phyloP scores from a whole-genome alignment of 37 sponge, comb jelly and placozoan genomes.

The Beroe ovata region DNA sequence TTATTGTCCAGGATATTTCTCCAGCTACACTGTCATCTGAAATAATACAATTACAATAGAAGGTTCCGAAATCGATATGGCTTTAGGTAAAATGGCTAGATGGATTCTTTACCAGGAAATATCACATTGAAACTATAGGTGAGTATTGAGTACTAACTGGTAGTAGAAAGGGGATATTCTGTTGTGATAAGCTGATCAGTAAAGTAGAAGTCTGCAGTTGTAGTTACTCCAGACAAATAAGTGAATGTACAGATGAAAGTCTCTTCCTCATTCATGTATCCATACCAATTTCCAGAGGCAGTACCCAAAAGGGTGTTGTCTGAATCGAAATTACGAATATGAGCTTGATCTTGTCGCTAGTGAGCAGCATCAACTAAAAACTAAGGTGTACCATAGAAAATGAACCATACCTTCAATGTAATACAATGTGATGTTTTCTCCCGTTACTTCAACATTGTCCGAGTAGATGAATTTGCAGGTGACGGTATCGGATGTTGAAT shows the following conservation, averaged over 20 bases:
- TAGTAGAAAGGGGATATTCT: neutral
- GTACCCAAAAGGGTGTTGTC: neutral
- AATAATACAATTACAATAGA: too few relatives aligned
- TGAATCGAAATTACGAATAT: neutral
- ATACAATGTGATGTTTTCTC: neutral
- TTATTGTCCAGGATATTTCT: neutral
- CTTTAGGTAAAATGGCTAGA: too few relatives aligned
- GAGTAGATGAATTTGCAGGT: neutral
- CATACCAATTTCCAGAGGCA: neutral
- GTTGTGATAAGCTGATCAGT: neutral
- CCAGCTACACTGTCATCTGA: slow-evolving; percentile 5
- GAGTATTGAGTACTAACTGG: too few relatives aligned
- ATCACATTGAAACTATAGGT: too few relatives aligned
- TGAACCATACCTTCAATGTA: neutral
- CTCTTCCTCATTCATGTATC: neutral
- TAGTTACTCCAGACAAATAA: neutral
- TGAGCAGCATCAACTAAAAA: too few relatives aligned
- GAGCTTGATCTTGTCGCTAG: too few relatives aligned
- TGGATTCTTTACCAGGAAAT: too few relatives aligned
- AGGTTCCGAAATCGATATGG: too few relatives aligned
- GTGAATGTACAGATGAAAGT: neutral
- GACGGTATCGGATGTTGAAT: neutral
- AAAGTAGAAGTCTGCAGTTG: neutral
- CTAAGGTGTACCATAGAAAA: too few relatives aligned
- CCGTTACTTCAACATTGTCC: neutral